Evolutionary conservation across 2,797 vertebrate species (phyloP).

Genomic region (Acrocephalus scirpaceus): DNA sequence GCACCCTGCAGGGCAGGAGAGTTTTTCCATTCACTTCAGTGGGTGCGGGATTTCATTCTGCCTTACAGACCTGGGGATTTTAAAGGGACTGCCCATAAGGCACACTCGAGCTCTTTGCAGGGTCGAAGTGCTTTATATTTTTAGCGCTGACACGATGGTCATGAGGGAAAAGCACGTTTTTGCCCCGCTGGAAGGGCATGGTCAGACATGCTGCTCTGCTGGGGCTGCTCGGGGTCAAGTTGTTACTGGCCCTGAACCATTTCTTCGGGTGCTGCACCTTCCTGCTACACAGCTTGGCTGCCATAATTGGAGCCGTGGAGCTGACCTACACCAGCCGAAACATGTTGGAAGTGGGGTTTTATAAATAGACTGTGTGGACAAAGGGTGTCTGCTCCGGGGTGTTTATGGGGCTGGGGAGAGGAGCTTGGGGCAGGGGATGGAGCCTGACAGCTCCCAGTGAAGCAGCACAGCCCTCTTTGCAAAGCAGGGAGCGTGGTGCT

Average conservation of each 20-base stretch:
- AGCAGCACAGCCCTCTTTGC: background rate
- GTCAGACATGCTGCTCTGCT: background rate
- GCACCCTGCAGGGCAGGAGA: background rate
- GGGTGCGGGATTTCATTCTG: constrained; percentile 18
- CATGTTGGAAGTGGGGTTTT: constrained; percentile 32
- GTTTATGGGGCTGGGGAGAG: background rate
- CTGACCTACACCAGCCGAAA: background rate
- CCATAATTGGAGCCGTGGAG: background rate
- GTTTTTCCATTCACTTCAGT: constrained; percentile 33
- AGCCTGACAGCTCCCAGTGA: background rate
- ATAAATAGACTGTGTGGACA: constrained; percentile 7
- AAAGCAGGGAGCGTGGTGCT: background rate
- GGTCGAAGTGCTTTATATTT: background rate
- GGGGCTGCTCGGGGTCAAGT: constrained; percentile 2
- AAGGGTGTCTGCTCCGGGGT: background rate
- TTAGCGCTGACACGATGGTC: background rate
- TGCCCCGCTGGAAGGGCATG: background rate
- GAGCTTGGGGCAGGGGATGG: background rate
- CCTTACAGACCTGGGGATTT: background rate
- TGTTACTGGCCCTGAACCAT: constrained; percentile 38
- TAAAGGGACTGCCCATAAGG: background rate
- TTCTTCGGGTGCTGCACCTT: constrained; percentile 11
- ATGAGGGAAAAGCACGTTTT: background rate
- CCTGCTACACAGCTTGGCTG: background rate
- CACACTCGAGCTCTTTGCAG: background rate